Evolutionary conservation across 2,888 invertebrate genomes (phyloP).

Genomic region (Cheilosia impressa): DNA sequence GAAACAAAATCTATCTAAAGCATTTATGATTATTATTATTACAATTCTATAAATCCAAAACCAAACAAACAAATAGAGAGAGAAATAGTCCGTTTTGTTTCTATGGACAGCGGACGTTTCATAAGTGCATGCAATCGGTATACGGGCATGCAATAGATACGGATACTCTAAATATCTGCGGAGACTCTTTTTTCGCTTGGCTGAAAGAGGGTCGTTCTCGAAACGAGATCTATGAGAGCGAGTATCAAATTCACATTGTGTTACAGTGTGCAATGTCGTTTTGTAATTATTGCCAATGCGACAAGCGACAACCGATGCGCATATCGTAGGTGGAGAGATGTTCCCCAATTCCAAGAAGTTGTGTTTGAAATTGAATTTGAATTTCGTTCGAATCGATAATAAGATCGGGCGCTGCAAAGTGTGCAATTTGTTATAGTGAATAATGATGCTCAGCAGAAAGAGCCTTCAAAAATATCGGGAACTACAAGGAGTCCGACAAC

Average conservation of each 20-base stretch:
- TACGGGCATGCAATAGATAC: constrained; percentile 30
- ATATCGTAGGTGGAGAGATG: constrained; percentile 26
- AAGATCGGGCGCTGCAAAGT: not conserved
- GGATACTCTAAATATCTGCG: constrained; percentile 67
- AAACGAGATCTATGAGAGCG: constrained; percentile 62
- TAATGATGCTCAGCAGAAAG: no score
- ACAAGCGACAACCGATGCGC: constrained; percentile 43
- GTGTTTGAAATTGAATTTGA: constrained; percentile 21
- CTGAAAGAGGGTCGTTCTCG: constrained; percentile 68
- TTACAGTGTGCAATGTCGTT: constrained; percentile 65
- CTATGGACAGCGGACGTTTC: constrained; percentile 42
- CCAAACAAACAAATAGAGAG: constrained; percentile 27
- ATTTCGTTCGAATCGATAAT: constrained; percentile 53
- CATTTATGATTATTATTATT: constrained; percentile 73
- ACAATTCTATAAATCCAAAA: constrained; percentile 74
- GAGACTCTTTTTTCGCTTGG: constrained; percentile 55
- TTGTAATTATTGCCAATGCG: constrained; percentile 61
- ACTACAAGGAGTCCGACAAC: no score
- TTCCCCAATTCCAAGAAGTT: constrained; percentile 41
- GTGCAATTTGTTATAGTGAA: no score
- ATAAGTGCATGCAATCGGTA: constrained; percentile 47
- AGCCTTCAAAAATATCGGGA: no score
- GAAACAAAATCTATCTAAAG: constrained; percentile 72
- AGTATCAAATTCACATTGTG: constrained; percentile 66
- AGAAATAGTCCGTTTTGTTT: constrained; percentile 29